phyloP scores from a whole-genome alignment of 35 echinoderm and acorn worm genomes.

The Acanthaster planci region DNA sequence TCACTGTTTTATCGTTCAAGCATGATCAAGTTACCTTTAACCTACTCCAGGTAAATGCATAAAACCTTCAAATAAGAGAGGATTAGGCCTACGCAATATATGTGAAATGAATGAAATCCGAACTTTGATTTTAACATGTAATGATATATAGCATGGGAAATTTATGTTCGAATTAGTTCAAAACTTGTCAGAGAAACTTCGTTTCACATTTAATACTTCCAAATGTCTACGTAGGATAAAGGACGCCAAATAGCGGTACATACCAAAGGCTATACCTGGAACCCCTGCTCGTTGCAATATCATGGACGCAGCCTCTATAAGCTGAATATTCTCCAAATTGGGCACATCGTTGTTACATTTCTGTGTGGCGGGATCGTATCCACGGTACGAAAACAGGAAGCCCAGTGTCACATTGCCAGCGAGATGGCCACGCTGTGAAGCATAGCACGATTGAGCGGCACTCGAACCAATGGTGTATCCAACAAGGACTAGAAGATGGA shows the following conservation, averaged over 20 bases:
- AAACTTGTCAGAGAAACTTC: background rate
- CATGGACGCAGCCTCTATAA: constrained; percentile 46
- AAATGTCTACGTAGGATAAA: background rate
- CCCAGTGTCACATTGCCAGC: constrained; percentile 40
- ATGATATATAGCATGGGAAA: no score
- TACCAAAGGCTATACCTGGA: background rate
- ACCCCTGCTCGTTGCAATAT: background rate
- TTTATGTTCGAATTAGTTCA: background rate
- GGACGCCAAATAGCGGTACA: background rate
- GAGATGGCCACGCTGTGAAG: background rate
- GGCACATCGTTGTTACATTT: constrained; percentile 5
- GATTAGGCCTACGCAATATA: no score
- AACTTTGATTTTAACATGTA: no score
- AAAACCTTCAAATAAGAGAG: no score
- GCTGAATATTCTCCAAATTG: constrained; percentile 34
- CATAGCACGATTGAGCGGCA: background rate
- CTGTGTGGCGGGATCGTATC: constrained; percentile 2
- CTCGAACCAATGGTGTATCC: no score
- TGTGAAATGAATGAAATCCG: no score
- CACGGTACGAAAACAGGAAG: constrained; percentile 43
- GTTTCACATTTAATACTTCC: background rate
- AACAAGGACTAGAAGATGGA: no score
- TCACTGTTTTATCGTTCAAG: no score
- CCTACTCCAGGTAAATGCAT: no score
- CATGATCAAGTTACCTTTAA: no score